phyloP scores from a whole-genome alignment of 2,797 vertebrate species.

The Coregonus sp. region DNA sequence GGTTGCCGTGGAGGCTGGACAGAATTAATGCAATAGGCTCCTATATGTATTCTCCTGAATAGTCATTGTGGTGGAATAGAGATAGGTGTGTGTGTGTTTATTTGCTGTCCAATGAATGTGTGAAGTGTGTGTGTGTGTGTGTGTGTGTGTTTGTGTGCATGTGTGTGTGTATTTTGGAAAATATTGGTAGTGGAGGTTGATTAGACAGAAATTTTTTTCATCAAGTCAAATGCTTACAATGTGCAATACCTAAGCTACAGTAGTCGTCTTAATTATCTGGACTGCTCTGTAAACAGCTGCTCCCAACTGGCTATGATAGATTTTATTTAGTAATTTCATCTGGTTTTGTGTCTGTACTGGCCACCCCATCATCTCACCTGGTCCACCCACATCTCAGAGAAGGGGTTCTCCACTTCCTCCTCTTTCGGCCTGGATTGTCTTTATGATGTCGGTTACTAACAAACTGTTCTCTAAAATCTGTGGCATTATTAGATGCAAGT shows the following conservation, averaged over 20 bases:
- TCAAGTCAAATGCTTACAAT: background rate
- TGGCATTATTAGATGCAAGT: no score
- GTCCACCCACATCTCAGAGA: background rate
- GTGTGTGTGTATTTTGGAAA: slow-evolving; percentile 1
- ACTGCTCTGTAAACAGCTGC: slow-evolving; percentile 21
- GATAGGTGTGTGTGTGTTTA: slow-evolving; percentile 6
- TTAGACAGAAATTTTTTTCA: slow-evolving; percentile 30
- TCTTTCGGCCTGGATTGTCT: no score
- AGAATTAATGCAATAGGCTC: slow-evolving; percentile 24
- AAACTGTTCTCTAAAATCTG: no score
- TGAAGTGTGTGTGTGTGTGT: background rate
- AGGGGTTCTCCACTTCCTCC: no score
- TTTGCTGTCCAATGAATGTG: background rate
- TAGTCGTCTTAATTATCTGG: background rate
- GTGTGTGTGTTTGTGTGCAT: background rate
- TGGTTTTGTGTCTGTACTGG: background rate
- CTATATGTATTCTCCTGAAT: slow-evolving; percentile 1
- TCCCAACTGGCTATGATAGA: background rate
- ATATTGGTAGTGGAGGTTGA: slow-evolving; percentile 33
- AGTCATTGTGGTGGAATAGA: slow-evolving; percentile 22
- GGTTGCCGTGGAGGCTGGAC: slow-evolving; percentile 35
- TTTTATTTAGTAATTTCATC: background rate
- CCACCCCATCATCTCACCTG: background rate
- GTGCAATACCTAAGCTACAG: background rate
- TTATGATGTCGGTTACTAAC: no score